These are phyloP conservation scores for Helicoverpa zea DNA, from an alignment of 1,140 invertebrate species.

Conservation along the genomic window DNA sequence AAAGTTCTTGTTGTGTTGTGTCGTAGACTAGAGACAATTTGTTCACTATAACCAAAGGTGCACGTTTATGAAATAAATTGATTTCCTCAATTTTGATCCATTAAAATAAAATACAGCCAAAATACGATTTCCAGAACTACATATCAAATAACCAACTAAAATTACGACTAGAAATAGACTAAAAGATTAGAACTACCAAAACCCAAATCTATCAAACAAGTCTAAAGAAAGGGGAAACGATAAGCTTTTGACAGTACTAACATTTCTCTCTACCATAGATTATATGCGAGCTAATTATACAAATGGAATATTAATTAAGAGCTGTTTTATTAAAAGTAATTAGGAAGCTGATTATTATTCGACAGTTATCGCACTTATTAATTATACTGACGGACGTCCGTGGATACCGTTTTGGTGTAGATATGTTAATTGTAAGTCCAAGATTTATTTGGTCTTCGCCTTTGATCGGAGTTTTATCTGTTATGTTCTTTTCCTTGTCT, in stretches of 20 bases:
- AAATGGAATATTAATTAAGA: conserved; percentile 36
- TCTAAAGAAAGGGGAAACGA: conserved; percentile 11
- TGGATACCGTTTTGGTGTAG: conserved; percentile 23
- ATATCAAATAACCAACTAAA: neutral
- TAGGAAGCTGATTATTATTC: conserved; percentile 43
- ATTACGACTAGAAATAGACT: neutral
- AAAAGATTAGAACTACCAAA: conserved; percentile 7
- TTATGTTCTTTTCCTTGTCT: neutral
- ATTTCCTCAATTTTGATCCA: no score
- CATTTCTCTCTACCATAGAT: conserved; percentile 28
- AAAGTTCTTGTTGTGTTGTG: no score
- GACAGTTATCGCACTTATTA: conserved; percentile 38
- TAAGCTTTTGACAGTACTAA: conserved; percentile 19
- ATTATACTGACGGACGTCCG: conserved; percentile 30
- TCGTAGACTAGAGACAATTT: no score
- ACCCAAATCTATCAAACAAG: neutral
- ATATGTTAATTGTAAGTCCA: neutral
- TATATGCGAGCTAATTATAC: conserved; percentile 14
- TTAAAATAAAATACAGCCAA: no score
- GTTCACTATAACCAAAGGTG: no score
- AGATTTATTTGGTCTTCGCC: neutral
- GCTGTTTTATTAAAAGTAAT: conserved; percentile 38
- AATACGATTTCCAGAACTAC: no score
- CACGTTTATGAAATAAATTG: no score
- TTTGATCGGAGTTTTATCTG: neutral